phyloP scores from a whole-genome alignment of 2,888 invertebrate genomes.

The Antheraea assamensis region DNA sequence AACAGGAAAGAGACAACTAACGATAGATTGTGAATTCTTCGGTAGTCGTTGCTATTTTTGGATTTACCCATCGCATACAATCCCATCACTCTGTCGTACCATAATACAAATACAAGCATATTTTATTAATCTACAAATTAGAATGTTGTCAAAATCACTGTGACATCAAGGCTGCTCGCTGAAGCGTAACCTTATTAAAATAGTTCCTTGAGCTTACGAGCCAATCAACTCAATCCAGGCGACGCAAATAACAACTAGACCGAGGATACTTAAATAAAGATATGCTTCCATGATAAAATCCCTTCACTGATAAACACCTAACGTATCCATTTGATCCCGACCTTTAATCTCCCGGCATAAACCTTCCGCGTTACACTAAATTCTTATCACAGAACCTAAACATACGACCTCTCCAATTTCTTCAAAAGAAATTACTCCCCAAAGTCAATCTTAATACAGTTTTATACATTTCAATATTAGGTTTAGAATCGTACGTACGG shows the following conservation, averaged over 20 bases:
- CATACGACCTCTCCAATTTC: slow-evolving; percentile 9
- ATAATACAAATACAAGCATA: too few species aligned
- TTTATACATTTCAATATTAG: neutral
- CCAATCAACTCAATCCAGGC: neutral
- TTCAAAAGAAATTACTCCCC: slow-evolving; percentile 14
- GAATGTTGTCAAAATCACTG: neutral
- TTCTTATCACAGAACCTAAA: slow-evolving; percentile 14
- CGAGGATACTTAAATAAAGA: neutral
- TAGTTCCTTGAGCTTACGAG: too few species aligned
- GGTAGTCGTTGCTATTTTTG: too few species aligned
- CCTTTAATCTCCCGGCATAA: slow-evolving; percentile 9
- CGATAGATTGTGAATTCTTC: too few species aligned
- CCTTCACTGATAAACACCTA: slow-evolving; percentile 15
- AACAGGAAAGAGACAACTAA: too few species aligned
- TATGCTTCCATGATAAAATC: slow-evolving; percentile 1
- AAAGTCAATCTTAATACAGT: neutral
- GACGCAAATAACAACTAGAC: neutral
- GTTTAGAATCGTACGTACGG: neutral
- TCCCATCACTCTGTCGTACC: too few species aligned
- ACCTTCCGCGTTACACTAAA: slow-evolving; percentile 14
- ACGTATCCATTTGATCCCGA: slow-evolving; percentile 10
- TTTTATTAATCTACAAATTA: neutral
- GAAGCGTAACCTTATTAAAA: neutral
- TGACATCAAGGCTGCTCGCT: neutral
- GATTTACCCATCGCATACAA: too few species aligned